Base-by-base conservation (phyloP, 2,888 invertebrate genomes). In the Stenolophus ochropezus region DNA sequence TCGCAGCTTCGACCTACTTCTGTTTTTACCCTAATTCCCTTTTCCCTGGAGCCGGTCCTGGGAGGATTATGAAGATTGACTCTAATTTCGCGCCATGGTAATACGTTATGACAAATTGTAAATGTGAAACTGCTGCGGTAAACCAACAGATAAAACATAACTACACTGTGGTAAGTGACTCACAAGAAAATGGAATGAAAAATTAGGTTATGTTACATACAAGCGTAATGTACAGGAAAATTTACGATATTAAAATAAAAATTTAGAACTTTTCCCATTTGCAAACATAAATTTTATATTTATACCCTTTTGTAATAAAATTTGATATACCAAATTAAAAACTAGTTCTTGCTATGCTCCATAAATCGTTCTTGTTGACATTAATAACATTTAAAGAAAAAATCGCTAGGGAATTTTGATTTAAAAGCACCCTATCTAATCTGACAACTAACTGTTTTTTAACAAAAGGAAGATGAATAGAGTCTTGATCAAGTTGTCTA, bases 101-200 rank as follows among this genome's bases (percentile, higher is more conserved):
- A 69, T 69, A 69, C 33, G 65, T 69, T 69, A 69, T 69, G 65
- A 69, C 65, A 69, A 69, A 69, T 69, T 69, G 65, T 69, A 33
- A 33, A 69, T 69, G 20, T 18, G 65, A 61, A 61, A 61, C 23
- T 25, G 16, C 61, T 61, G 61, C 6, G 61, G 61, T 61, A 25
- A 61, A 23, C 61, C 61, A 16, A 16, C 23, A 61, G n/a, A 61
- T 61, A 61, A 61, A 61, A 25, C 27, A 4, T 14, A 5, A 61
- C 27, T 25, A 61, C 4, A 14, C 23, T 61, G 23, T 61, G 27
- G 61, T 11, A 58, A 53, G 16, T 14, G 8, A 53, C 16, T 18
- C 51, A 18, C 14, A 51, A 14, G 14, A 18, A 53, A 18, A 53
- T 53, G 14, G 51, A 42, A 42, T 42, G 33, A 33, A 4, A 33